Conservation (phyloP, 2,113 vertebrate genomes). For the Archilochus colubris region DNA sequence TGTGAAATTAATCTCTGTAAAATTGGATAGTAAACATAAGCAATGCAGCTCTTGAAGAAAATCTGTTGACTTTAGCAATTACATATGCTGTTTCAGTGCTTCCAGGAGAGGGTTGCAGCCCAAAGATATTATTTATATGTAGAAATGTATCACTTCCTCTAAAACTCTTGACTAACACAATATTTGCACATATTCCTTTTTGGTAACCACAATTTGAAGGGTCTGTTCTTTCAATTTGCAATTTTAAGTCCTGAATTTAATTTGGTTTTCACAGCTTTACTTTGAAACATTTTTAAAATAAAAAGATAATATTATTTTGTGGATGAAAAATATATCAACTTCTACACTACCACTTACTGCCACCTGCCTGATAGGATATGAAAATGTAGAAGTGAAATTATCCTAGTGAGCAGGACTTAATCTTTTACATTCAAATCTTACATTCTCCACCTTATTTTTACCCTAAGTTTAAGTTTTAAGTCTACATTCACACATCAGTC, state of each 20-base stretch:
- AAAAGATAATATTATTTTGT: neutral
- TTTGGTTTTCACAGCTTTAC: neutral
- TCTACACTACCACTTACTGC: neutral
- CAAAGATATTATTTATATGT: conserved; percentile 29
- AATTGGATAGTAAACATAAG: conserved; percentile 68
- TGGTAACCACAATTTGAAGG: neutral
- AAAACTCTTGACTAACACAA: neutral
- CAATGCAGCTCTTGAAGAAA: conserved; percentile 43
- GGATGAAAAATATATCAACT: neutral
- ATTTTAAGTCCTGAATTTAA: neutral
- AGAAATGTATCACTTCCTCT: neutral
- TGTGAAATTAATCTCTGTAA: conserved; percentile 68
- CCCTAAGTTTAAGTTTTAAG: neutral
- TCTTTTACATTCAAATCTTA: neutral
- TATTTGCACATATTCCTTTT: neutral
- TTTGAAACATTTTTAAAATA: neutral
- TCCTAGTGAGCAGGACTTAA: neutral
- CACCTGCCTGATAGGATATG: neutral
- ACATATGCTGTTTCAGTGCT: conserved; percentile 11
- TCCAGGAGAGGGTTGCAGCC: conserved; percentile 15
- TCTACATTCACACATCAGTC: neutral
- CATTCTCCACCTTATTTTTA: neutral
- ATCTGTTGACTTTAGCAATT: conserved; percentile 53
- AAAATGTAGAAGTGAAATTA: neutral
- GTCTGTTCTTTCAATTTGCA: neutral